Conservation (phyloP, 2,888 invertebrate genomes). For the Vannuccia rotundouncinata region DNA sequence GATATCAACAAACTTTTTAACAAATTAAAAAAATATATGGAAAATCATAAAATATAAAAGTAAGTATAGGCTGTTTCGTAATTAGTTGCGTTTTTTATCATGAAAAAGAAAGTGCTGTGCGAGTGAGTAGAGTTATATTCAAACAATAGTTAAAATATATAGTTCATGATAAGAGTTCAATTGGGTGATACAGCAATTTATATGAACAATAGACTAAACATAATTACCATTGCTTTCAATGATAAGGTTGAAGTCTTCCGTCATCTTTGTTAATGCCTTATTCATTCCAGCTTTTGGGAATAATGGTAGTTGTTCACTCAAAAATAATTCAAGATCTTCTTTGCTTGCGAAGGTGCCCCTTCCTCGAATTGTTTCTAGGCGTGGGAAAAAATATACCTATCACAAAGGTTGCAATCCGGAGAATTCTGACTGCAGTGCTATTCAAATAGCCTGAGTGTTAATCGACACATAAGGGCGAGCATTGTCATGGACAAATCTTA, state of each 20-base stretch:
- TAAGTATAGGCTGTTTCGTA: too few relatives aligned
- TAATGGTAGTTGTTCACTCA: neutral
- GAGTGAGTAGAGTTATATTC: neutral
- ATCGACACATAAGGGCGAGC: neutral
- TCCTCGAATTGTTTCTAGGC: neutral
- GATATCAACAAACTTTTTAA: too few relatives aligned
- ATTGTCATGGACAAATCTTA: neutral
- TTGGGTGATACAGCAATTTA: too few relatives aligned
- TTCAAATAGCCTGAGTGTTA: neutral
- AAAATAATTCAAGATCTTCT: neutral
- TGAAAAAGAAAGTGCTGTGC: too few relatives aligned
- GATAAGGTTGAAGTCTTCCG: neutral
- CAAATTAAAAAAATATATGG: too few relatives aligned
- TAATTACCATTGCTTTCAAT: neutral
- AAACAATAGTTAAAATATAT: neutral
- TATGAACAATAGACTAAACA: neutral
- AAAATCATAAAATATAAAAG: too few relatives aligned
- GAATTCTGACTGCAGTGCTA: neutral
- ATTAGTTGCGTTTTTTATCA: too few relatives aligned
- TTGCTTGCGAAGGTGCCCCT: neutral
- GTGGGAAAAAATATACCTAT: neutral
- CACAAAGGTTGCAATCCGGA: neutral
- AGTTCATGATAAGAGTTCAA: neutral
- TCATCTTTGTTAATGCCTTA: neutral
- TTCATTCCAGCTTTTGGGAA: neutral